phyloP scores from a whole-genome alignment of 2,797 vertebrate genomes.

The Gila robusta region DNA sequence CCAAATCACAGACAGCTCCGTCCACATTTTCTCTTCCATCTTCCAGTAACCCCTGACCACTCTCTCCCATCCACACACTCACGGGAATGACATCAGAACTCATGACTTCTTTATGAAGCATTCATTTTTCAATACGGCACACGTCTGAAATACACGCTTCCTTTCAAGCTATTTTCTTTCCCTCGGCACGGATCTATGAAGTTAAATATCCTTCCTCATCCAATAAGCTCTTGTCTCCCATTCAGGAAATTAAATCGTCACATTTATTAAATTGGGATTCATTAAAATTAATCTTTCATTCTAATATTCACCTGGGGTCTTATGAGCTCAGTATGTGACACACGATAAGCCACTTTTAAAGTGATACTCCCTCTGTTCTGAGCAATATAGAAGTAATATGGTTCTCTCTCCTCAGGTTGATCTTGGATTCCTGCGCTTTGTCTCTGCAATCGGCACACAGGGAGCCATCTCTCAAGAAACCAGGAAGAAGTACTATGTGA shows the following conservation, averaged over 20 bases:
- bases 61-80: slow-evolving; percentile 7
- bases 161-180: slow-evolving; percentile 60
- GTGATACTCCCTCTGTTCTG: slow-evolving; percentile 30
- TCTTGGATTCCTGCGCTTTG: slow-evolving; percentile 90
- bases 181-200: slow-evolving; percentile 68
- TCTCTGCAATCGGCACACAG: slow-evolving; percentile 94
- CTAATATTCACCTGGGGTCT: slow-evolving; percentile 34
- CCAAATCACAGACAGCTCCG: not conserved
- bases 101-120: slow-evolving; percentile 76
- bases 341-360: slow-evolving; percentile 43
- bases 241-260: slow-evolving; percentile 83
- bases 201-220: slow-evolving; percentile 73
- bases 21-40: slow-evolving; percentile 46
- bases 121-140: slow-evolving; percentile 72
- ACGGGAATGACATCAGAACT: slow-evolving; percentile 64
- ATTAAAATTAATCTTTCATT: slow-evolving; percentile 72
- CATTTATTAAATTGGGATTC: slow-evolving; percentile 68
- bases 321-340: slow-evolving; percentile 32
- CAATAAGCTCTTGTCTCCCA: slow-evolving; percentile 76
- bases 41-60: slow-evolving; percentile 51
- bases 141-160: slow-evolving; percentile 74
- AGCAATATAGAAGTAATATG: slow-evolving; percentile 9
- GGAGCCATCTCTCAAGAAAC: slow-evolving; percentile 98
- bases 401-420: slow-evolving; percentile 84
- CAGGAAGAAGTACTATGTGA: slow-evolving; percentile 88